These are phyloP conservation scores for Drosophila busckii DNA, from an alignment of 1,140 invertebrate genomes.

Conservation along the genomic window DNA sequence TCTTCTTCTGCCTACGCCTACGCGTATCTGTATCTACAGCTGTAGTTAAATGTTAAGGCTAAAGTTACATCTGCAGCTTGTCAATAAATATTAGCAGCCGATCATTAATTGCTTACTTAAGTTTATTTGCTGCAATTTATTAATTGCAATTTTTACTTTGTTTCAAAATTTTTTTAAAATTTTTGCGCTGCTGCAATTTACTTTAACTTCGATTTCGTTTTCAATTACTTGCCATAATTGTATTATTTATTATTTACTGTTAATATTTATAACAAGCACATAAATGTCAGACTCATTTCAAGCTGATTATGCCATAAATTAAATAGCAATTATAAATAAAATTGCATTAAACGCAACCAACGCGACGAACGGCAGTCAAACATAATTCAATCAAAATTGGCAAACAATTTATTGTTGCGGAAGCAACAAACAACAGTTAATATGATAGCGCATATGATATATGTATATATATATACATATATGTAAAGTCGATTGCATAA, in stretches of 20 bases:
- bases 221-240: not conserved
- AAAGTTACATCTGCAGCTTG: slow-evolving; percentile 28
- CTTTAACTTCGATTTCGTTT: too few species aligned
- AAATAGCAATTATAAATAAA: slow-evolving; percentile 23
- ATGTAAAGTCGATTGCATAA: slow-evolving; percentile 20
- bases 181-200: too few species aligned
- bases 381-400: slow-evolving; percentile 29
- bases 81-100: slow-evolving; percentile 8
- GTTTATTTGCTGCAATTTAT: too few species aligned
- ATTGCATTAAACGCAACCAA: slow-evolving; percentile 5
- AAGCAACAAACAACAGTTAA: slow-evolving; percentile 1
- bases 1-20: too few species aligned
- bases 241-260: not conserved
- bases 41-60: too few species aligned
- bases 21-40: slow-evolving; percentile 14
- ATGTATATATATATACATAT: slow-evolving; percentile 10
- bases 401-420: slow-evolving; percentile 7
- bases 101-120: too few species aligned
- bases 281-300: not conserved
- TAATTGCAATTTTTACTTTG: too few species aligned
- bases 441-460: slow-evolving; percentile 6
- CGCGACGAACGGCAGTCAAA: too few species aligned
- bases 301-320: too few species aligned
- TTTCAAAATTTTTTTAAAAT: too few species aligned
- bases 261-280: slow-evolving; percentile 2